phyloP scores from a whole-genome alignment of 23 tunicate species.

The Aplidium turbinatum region DNA sequence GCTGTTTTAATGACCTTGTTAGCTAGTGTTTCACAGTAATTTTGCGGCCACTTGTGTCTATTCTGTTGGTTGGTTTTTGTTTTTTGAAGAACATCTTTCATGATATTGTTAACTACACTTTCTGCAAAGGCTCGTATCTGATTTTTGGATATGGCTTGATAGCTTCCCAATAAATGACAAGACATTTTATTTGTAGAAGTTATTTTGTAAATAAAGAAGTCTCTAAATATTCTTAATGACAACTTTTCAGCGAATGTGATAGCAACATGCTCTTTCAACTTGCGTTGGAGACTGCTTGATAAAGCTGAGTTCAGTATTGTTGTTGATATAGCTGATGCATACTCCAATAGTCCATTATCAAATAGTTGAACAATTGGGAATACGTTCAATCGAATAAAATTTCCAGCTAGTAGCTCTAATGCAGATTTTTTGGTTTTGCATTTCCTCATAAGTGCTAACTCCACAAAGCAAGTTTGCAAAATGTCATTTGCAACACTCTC shows the following conservation, averaged over 20 bases:
- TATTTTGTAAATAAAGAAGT: constrained; percentile 26
- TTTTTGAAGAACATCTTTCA: constrained; percentile 13
- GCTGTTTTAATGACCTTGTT: too few relatives aligned
- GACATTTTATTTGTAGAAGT: constrained; percentile 25
- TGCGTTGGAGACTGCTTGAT: not conserved
- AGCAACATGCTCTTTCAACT: not conserved
- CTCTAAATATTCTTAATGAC: constrained; percentile 30
- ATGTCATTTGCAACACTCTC: too few relatives aligned
- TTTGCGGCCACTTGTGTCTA: too few relatives aligned
- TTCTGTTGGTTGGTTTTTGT: too few relatives aligned
- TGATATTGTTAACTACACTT: constrained; percentile 10
- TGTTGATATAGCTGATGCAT: not conserved
- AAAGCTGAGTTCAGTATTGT: not conserved
- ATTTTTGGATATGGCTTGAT: constrained; percentile 37
- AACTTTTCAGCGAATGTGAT: constrained; percentile 22
- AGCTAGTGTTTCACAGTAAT: too few relatives aligned
- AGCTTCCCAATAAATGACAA: constrained; percentile 33
- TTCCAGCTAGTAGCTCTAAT: not conserved
- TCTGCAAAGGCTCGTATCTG: constrained; percentile 24
- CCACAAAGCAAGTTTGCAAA: too few relatives aligned
- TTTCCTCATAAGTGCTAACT: too few relatives aligned
- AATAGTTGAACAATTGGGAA: not conserved
- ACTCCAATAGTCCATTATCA: constrained; percentile 13
- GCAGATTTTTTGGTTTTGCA: constrained; percentile 9
- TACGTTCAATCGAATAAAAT: too few relatives aligned